Conservation (phyloP, 2,888 invertebrate species). For the Aricia artaxerxes region DNA sequence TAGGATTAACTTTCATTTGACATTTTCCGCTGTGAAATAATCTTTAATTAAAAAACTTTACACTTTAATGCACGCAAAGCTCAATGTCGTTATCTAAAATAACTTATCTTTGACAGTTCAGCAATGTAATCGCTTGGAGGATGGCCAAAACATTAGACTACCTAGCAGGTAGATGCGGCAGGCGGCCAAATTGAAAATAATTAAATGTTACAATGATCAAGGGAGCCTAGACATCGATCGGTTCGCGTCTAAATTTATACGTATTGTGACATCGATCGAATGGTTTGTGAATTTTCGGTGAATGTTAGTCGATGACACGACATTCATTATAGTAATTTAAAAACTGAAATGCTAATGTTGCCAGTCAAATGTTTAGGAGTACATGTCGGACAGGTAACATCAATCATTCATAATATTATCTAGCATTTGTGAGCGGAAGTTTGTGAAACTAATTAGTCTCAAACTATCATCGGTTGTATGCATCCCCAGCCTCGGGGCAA, state of each 20-base stretch:
- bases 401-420: background rate
- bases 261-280: constrained; percentile 30
- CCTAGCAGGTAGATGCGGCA: constrained; percentile 77
- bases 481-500: background rate
- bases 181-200: constrained; percentile 74
- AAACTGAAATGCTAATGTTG: background rate
- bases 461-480: background rate
- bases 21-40: constrained; percentile 11
- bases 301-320: background rate
- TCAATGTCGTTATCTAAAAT: constrained; percentile 78
- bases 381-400: background rate
- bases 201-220: constrained; percentile 75
- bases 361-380: background rate
- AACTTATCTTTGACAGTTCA: constrained; percentile 79
- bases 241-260: constrained; percentile 37
- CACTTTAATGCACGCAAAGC: constrained; percentile 45
- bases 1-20: constrained; percentile 17
- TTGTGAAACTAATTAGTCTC: background rate
- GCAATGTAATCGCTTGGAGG: constrained; percentile 74
- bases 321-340: background rate
- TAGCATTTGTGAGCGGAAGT: background rate
- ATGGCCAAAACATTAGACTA: constrained; percentile 63
- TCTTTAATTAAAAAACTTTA: constrained; percentile 16
- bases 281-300: constrained; percentile 18
- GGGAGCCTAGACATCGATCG: constrained; percentile 64